phyloP scores from a whole-genome alignment of 2,113 vertebrate species.

The Columbina picui region DNA sequence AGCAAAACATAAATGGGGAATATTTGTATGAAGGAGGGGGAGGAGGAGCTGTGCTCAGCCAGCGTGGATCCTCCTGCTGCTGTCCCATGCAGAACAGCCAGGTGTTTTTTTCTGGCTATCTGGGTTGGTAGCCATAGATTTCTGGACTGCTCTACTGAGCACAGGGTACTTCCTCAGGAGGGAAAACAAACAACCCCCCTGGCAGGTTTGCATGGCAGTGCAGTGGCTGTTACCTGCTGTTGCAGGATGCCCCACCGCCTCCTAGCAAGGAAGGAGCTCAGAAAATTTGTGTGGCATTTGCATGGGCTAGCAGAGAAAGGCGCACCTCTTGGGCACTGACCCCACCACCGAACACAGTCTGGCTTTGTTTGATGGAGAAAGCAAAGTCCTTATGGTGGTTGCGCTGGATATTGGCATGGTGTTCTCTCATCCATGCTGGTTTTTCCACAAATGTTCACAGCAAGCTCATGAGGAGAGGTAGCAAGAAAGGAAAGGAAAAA shows the following conservation, averaged over 20 bases:
- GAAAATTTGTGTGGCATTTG: constrained; percentile 7
- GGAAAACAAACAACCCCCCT: background rate
- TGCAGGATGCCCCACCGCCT: accelerated
- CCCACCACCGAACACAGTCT: background rate
- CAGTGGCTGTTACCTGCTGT: background rate
- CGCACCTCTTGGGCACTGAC: accelerated
- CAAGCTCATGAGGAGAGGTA: background rate
- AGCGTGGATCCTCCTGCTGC: background rate
- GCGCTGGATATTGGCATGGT: too few relatives aligned
- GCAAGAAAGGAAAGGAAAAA: too few relatives aligned
- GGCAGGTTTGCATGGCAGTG: background rate
- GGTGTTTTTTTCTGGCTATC: background rate
- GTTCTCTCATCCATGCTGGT: too few relatives aligned
- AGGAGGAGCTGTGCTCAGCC: background rate
- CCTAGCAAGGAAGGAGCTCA: background rate
- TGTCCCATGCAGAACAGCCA: accelerated
- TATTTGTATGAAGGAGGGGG: background rate
- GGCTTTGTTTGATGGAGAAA: background rate
- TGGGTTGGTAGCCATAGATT: background rate
- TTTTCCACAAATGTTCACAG: background rate
- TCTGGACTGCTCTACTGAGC: background rate
- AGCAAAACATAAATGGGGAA: background rate
- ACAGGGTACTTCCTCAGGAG: background rate
- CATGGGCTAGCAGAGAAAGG: background rate
- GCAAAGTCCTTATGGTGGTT: background rate